Conservation (phyloP, 1,140 invertebrate genomes). For the Scaptodrosophila lebanonensis region DNA sequence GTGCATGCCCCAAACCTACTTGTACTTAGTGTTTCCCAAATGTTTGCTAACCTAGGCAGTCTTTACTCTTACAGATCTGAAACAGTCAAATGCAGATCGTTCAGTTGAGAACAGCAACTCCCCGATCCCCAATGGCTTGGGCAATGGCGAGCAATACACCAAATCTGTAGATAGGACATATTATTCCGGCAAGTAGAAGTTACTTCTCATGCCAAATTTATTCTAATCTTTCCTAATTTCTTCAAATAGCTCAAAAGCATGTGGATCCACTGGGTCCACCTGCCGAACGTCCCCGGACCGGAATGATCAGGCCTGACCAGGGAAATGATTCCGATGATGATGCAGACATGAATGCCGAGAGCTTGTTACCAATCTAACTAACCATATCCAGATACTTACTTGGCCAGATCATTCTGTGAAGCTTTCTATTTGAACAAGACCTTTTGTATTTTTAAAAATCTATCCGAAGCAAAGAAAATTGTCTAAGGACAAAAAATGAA, state of each 20-base stretch:
- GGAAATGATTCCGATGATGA: slow-evolving; percentile 89
- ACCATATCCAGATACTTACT: too few species aligned
- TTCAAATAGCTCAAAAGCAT: slow-evolving; percentile 78
- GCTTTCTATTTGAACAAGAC: too few species aligned
- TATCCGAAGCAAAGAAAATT: too few species aligned
- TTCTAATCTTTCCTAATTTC: not conserved
- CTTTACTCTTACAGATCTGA: slow-evolving; percentile 6
- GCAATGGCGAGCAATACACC: slow-evolving; percentile 36
- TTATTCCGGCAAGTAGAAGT: slow-evolving; percentile 12
- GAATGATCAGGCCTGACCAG: slow-evolving; percentile 80
- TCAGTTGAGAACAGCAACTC: slow-evolving; percentile 37
- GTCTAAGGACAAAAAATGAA: too few species aligned
- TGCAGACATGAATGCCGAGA: slow-evolving; percentile 86
- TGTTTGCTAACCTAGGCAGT: too few species aligned
- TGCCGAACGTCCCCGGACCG: slow-evolving; percentile 86
- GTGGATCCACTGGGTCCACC: slow-evolving; percentile 86
- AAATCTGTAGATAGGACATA: slow-evolving; percentile 14
- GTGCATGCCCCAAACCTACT: not conserved
- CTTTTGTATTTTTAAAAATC: too few species aligned
- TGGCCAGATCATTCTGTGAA: too few species aligned
- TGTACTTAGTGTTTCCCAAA: not conserved
- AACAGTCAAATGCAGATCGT: slow-evolving; percentile 49
- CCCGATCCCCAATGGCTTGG: slow-evolving; percentile 11
- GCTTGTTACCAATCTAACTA: slow-evolving; percentile 85
- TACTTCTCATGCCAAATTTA: not conserved